Conservation (phyloP, 2,888 invertebrate species). For the Troglohyphantes excavatus region DNA sequence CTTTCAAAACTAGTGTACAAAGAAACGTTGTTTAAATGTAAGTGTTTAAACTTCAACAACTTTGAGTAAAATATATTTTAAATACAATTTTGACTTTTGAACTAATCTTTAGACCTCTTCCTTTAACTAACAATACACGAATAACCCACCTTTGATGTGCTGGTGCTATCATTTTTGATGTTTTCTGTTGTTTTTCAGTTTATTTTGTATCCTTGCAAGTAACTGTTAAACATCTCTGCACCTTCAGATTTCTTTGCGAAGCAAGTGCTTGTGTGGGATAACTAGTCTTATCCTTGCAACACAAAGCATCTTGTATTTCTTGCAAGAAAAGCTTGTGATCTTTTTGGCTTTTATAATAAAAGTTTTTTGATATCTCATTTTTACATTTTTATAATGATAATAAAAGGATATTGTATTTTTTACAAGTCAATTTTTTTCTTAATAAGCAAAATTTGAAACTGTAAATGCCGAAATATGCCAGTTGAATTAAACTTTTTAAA, state of each 20-base stretch:
- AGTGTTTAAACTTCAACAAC: neutral
- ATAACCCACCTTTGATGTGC: slow-evolving; percentile 47
- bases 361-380: slow-evolving; percentile 75
- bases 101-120: neutral
- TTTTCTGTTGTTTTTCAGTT: slow-evolving; percentile 48
- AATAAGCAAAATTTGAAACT: slow-evolving; percentile 31
- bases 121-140: slow-evolving; percentile 17
- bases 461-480: slow-evolving; percentile 27
- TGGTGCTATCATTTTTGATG: slow-evolving; percentile 61
- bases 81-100: slow-evolving; percentile 2
- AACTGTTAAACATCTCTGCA: slow-evolving; percentile 55
- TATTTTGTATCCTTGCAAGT: slow-evolving; percentile 53
- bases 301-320: slow-evolving; percentile 74
- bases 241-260: slow-evolving; percentile 53
- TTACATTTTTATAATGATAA: slow-evolving; percentile 64
- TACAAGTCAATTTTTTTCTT: slow-evolving; percentile 50
- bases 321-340: slow-evolving; percentile 69
- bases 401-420: slow-evolving; percentile 69
- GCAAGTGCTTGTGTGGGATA: slow-evolving; percentile 76
- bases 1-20: neutral
- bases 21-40: neutral
- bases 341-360: slow-evolving; percentile 69
- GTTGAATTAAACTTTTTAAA: neutral
- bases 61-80: slow-evolving; percentile 19
- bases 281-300: slow-evolving; percentile 71